Evolutionary conservation across 2,888 invertebrate genomes (phyloP), one percentile per base, ranked within the genome.

Genomic region (Pilophorus perplexus): DNA sequence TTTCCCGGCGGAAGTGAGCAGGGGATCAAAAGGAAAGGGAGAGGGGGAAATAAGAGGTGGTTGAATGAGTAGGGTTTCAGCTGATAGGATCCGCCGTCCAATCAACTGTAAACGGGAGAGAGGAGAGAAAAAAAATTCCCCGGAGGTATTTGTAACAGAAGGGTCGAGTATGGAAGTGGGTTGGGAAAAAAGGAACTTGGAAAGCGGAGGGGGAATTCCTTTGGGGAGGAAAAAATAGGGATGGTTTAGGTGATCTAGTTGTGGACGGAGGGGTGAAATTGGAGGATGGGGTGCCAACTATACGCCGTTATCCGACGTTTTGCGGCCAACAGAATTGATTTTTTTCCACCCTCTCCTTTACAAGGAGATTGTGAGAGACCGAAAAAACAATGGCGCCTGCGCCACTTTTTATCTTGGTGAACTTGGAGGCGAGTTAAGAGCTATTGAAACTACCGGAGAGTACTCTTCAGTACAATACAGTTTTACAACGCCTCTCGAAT

Each of bases 301-400:
- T 46, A 22, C 46, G 1, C 14, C 60, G 44, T 23, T 40, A 40
- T 42, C 25, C 25, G 20, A 27, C 42, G 60, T 60, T 60, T 60
- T 60, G 40, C 23, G 60, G 60, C 40, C 59, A 38, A 60, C 60
- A 60, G 59, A 59, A 60, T 60, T 60, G 60, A 60, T 60, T 55
- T 55, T 55, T 55, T 33, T 14, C 42, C 62, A 5, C 42, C 25
- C 1, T 25, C 16, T 8, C 46, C 12, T 25, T 16, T 20, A 2
- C 1, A 6, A 28, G 23, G 16, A 42, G 57, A 48, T n/a, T n/a
- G n/a, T n/a, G n/a, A n/a, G 65, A 28, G 66, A 66, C 42, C 38
- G 64, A 54, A 50, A 64, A 66, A 57, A 62, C 68, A 57, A 46
- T 54, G 54, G 46, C 65, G 59, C 65, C 28, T 68, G 69, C 60